phyloP scores from a whole-genome alignment of 2,888 invertebrate species.

The Heteromurus nitidus region DNA sequence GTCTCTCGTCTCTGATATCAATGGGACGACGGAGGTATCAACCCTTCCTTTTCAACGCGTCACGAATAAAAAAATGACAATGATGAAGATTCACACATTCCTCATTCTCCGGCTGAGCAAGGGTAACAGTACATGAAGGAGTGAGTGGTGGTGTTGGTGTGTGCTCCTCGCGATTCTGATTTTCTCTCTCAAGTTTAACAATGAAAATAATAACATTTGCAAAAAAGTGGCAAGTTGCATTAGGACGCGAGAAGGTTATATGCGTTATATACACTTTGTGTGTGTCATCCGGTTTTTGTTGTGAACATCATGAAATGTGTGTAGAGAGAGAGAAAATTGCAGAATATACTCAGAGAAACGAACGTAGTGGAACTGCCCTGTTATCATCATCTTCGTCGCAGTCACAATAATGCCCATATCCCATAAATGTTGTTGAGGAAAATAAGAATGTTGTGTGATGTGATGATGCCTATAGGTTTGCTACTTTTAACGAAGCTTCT shows the following conservation, averaged over 20 bases:
- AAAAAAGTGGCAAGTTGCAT: neutral
- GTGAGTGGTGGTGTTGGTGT: no score
- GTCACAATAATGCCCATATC: no score
- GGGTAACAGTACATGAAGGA: conserved; percentile 34
- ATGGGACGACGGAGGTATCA: conserved; percentile 22
- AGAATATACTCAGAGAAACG: conserved; percentile 26
- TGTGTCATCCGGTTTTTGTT: conserved; percentile 25
- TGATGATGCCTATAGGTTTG: conserved; percentile 8
- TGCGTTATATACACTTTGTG: no score
- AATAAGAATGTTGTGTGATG: neutral
- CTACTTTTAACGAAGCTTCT: conserved; percentile 2
- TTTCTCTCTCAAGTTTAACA: no score
- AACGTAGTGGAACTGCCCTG: conserved; percentile 11
- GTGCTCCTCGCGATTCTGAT: no score
- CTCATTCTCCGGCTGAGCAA: conserved; percentile 10
- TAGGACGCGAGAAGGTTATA: no score
- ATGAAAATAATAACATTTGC: conserved; percentile 21
- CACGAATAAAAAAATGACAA: conserved; percentile 7
- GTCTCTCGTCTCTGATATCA: no score
- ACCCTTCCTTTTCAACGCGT: conserved; percentile 39
- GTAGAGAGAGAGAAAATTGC: conserved; percentile 27
- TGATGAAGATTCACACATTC: neutral
- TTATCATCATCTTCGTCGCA: conserved; percentile 23
- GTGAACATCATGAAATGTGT: conserved; percentile 30
- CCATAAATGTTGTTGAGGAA: no score